A percentile compares a stretch with the other conserved stretches of the same genome.
These are phyloP conservation scores for Osmoderma eremita DNA, from an alignment of 2,888 invertebrate species.

Conservation along the genomic window DNA sequence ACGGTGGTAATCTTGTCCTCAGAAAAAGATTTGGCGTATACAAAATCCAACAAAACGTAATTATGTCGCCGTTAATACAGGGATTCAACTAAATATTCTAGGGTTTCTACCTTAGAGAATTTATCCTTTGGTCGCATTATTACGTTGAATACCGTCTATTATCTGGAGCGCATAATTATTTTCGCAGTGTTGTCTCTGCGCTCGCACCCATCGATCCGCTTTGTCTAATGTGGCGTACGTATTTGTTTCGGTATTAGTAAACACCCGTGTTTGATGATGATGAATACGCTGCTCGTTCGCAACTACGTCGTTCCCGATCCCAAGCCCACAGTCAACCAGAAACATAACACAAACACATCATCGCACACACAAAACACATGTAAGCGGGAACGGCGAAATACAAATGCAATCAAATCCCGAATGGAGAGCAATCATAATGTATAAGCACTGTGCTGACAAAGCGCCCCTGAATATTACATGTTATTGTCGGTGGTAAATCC, in stretches of 20 bases:
- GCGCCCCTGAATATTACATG: conserved; percentile 51
- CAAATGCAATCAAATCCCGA: conserved; percentile 54
- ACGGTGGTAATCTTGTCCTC: too few species aligned
- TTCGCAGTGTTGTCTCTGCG: conserved; percentile 31
- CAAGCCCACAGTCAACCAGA: conserved; percentile 30
- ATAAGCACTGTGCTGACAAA: conserved; percentile 52
- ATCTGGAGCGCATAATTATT: conserved; percentile 36
- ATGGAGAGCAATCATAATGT: conserved; percentile 52
- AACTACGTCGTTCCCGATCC: conserved; percentile 25
- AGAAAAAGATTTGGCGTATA: too few species aligned
- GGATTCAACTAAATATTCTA: too few species aligned
- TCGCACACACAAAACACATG: conserved; percentile 29
- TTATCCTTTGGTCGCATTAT: conserved; percentile 10
- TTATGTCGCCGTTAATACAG: too few species aligned
- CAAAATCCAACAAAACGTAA: too few species aligned
- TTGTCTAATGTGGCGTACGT: conserved; percentile 41
- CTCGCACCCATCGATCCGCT: conserved; percentile 32
- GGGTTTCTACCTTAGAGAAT: neutral
- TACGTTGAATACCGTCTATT: conserved; percentile 30
- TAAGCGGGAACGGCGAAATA: conserved; percentile 47
- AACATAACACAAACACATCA: conserved; percentile 35
- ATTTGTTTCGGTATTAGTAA: conserved; percentile 42
- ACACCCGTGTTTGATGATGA: conserved; percentile 38
- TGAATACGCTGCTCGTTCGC: conserved; percentile 15
- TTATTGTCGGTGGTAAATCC: conserved; percentile 57